phyloP scores from a whole-genome alignment of 2,113 vertebrate genomes.

The Oriolus oriolus region DNA sequence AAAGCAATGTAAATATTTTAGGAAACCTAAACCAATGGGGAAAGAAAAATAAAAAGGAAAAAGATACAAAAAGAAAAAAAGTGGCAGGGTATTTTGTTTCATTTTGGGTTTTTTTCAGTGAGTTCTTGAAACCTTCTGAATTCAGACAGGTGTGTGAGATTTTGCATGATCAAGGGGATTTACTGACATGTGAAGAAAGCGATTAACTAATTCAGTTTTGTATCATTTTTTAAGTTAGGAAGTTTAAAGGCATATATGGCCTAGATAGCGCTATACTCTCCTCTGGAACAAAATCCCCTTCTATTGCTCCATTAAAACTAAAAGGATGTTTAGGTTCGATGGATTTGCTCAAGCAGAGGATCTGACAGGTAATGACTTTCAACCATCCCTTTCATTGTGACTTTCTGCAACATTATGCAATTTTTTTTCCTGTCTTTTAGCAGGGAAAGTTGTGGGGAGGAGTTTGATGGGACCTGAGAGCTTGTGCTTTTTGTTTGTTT shows the following conservation, averaged over 20 bases:
- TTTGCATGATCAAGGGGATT: neutral
- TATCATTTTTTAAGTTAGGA: neutral
- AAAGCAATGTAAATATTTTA: neutral
- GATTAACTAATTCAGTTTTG: neutral
- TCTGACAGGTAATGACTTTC: neutral
- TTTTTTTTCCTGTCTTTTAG: neutral
- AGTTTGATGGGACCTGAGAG: neutral
- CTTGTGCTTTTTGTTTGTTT: neutral
- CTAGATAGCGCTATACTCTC: neutral
- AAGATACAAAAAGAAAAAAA: too few species aligned
- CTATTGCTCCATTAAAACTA: neutral
- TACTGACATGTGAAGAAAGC: neutral
- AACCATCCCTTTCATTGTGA: neutral
- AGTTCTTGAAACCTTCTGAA: neutral
- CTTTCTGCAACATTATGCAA: neutral
- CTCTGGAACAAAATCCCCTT: neutral
- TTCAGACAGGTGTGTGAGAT: neutral
- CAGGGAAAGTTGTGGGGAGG: neutral
- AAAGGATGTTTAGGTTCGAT: neutral
- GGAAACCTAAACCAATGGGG: neutral
- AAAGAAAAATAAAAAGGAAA: accelerated
- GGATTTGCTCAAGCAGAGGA: neutral
- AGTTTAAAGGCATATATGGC: neutral
- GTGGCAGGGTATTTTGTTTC: neutral
- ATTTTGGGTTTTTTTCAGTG: neutral